Base-by-base conservation (phyloP, 2,113 vertebrate species). In the Psammodynastes pulverulentus region DNA sequence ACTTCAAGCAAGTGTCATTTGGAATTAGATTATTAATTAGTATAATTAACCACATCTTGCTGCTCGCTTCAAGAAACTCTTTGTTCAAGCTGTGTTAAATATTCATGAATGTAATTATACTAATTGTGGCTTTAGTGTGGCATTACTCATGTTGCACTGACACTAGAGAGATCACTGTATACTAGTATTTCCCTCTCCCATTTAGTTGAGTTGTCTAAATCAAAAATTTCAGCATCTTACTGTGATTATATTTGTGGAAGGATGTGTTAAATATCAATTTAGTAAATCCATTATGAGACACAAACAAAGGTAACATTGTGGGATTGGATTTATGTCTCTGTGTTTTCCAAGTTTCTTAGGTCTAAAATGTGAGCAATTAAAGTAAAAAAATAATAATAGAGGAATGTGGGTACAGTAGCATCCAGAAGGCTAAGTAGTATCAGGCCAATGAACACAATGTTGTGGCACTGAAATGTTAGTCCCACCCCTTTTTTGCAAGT, bases 11-110 rank as follows among this genome's bases (percentile, higher is more conserved):
- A 94, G 53, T 90, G 90, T 67, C 58, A 43, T 91, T 95, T 96
- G 45, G 0, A 95, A 93, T 93, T 5, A 94, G 90, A 91, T 94
- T 89, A 91, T 85, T 96, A 92, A 72, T 94, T 94, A 91, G 39
- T 87, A 56, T 94, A 95, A 94, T 95, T 93, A 93, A 53, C 34
- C 89, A 86, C 90, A n/a, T 84, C 17, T 5, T 95, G 48, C 17
- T 93, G 13, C 45, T 86, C 85, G 1, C 91, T 92, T 94, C 29
- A 93, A 56, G 91, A 13, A 91, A 84, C 52, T 49, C 79, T 92
- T 92, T 91, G 29, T 12, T 88, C 56, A 89, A n/a, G 53, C 39
- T 90, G 58, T 53, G 91, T 89, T 90, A 93, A 91, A 92, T 87
- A 5, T 86, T 91, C 56, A 19, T 72, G 48, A 88, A 90, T 91